phyloP scores from a whole-genome alignment of 23 tunicate genomes.

The Corella eumyota region DNA sequence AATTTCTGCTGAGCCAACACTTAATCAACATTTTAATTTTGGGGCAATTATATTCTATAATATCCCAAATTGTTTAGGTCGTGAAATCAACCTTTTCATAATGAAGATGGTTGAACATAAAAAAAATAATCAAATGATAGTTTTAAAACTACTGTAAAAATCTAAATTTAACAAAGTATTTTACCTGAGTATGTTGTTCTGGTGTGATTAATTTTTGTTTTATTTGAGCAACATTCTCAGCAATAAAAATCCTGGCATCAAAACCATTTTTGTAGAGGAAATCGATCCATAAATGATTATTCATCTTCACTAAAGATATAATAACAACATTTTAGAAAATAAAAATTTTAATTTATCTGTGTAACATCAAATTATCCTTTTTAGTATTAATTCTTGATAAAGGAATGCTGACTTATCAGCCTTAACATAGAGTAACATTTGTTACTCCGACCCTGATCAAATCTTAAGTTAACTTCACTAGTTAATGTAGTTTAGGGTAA shows the following conservation, averaged over 20 bases:
- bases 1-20: too few relatives aligned
- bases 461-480: too few relatives aligned
- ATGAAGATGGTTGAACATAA: too few relatives aligned
- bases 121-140: background rate
- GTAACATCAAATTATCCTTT: background rate
- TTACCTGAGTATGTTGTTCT: conserved; percentile 12
- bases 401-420: too few relatives aligned
- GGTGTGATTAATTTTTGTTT: conserved; percentile 1
- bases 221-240: conserved; percentile 4
- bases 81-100: too few relatives aligned
- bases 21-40: too few relatives aligned
- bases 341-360: background rate
- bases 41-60: too few relatives aligned
- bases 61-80: too few relatives aligned
- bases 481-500: too few relatives aligned
- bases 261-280: conserved; percentile 22
- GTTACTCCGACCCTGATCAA: too few relatives aligned
- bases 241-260: conserved; percentile 22
- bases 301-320: conserved; percentile 13
- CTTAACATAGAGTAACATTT: too few relatives aligned
- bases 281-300: conserved; percentile 27
- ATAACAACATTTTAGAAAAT: background rate
- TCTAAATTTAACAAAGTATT: background rate
- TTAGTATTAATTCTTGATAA: background rate
- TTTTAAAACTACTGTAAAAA: background rate